phyloP scores from a whole-genome alignment of 2,888 invertebrate species.

The Zygaena filipendulae region DNA sequence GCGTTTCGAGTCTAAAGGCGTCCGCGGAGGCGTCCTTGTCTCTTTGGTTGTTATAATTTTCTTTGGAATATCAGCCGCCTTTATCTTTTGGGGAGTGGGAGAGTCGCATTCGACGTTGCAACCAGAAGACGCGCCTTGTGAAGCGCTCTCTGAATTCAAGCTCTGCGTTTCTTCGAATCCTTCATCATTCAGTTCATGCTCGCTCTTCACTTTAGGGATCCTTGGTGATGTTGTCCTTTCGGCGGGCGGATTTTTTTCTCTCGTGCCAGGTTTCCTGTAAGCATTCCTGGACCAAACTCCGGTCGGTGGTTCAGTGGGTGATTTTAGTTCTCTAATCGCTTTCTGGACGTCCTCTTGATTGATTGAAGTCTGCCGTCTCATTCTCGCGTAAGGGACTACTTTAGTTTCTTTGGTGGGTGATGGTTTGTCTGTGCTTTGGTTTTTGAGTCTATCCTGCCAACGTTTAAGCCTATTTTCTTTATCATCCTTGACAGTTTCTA shows the following conservation, averaged over 20 bases:
- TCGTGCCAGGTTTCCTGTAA: constrained; percentile 42
- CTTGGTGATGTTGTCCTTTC: constrained; percentile 55
- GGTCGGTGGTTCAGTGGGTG: constrained; percentile 70
- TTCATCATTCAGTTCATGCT: constrained; percentile 85
- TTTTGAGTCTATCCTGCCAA: constrained; percentile 78
- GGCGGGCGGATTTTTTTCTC: constrained; percentile 27
- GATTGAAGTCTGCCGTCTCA: constrained; percentile 75
- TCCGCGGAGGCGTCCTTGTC: constrained; percentile 45
- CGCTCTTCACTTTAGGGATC: constrained; percentile 64
- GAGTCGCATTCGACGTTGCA: constrained; percentile 75
- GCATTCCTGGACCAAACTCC: constrained; percentile 68
- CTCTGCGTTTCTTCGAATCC: constrained; percentile 93
- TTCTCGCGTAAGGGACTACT: constrained; percentile 51
- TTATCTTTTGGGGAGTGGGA: constrained; percentile 52
- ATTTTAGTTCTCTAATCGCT: constrained; percentile 73
- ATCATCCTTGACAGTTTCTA: constrained; percentile 48
- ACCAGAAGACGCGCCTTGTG: constrained; percentile 84
- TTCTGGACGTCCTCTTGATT: constrained; percentile 77
- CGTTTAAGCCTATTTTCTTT: constrained; percentile 71
- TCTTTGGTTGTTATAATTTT: constrained; percentile 61
- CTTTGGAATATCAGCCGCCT: constrained; percentile 50
- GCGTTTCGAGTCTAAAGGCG: constrained; percentile 41
- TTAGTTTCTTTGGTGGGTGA: constrained; percentile 45
- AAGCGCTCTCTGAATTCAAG: constrained; percentile 86
- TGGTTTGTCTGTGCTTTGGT: constrained; percentile 55